Base-by-base conservation (phyloP, 2,888 invertebrate genomes). In the Chrysolina haemoptera region DNA sequence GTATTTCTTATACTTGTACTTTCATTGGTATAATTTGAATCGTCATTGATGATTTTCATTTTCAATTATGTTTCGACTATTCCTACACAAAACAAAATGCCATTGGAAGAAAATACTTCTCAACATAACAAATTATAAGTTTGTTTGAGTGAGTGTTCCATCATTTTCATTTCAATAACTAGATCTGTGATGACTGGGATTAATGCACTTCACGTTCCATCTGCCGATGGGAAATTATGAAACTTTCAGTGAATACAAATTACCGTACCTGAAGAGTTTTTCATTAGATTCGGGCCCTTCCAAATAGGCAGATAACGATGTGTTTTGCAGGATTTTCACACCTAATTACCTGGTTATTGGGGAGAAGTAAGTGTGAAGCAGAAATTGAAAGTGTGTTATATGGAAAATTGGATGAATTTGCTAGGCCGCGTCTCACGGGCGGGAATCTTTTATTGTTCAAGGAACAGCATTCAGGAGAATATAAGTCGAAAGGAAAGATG, bases 211-310 rank as follows among this genome's bases (percentile, higher is more conserved):
- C 76, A 77, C 76, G 76, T 78, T 79, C 73, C 80, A 78, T 78
- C 76, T 78, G 77, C 74, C 69, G 68, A 73, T 68, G 66, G 71
- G 78, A 82, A 78, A 78, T 79, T 78, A 81, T 79, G 80, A 78
- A 82, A 80, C 80, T 79, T 79, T 76, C 80, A 76, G 79, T 81
- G 79, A 80, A 81, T 81, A 79, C 79, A 79, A 80, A 77, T 80
- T 79, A 75, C 75, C 48, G 46, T 35, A 62, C 62, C 27, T 41
- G 68, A 55, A 72, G 70, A 68, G 72, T 74, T 76, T 66, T 74
- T 76, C 72, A 74, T 76, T 67, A 70, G 55, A 59, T 68, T 68
- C 40, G 11, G 20, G 20, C 48, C 35, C 53, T 20, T 20, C 20
- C 53, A 3, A 53, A 20, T 1, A 53, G 53, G 53, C 20, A 5